Base-by-base conservation (phyloP, 1,140 invertebrate genomes). In the Macrobrachium rosenbergii region DNA sequence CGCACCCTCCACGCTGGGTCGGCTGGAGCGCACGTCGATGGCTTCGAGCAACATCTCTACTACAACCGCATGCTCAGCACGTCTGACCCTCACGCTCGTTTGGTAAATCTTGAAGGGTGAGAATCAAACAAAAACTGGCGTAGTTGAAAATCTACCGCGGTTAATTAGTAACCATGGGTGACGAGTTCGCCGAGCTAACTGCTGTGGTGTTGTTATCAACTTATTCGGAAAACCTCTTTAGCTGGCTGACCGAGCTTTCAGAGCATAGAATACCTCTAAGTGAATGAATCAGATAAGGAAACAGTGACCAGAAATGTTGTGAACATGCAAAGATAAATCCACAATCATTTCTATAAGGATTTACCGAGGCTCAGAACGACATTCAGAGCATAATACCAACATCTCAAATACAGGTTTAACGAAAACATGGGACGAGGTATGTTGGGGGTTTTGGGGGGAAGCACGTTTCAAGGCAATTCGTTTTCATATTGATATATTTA, bases 41-140 rank as follows among this genome's bases (percentile, higher is more conserved):
- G 83, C 0, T 85, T 85, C 23, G 83, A 85, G 83, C 83, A 85
- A 19, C 83, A 79, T 37, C 60, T 85, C 43, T 85, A 78, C 21
- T 85, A 78, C 62, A 78, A 45, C 37, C 75, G 75, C 28, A 85
- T 78, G 16, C 17, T 79, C 21, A 78, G 52, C 43, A 23, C 83
- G 2, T 12, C 23, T 12, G 37, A 21, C 60, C 73, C 83, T 17
- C 12, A 43, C 62, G 64, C 21, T n/a, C 63, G 23, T 19, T 62
- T 85, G 11, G 12, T 19, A 17, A 77, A 85, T 43, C 21, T 85
- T 1, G 19, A 52, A 52, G 75, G 83, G 83, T 85, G 21, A 58
- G 75, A 5, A 2, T 58, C 19, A 17, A 5, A 37, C 2, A 7
- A 14, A 23, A 52, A 52, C 12, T 52, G 7, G 52, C 12, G 12